Conservation (phyloP, 2,888 invertebrate species). For the Rhynchonema sp. region DNA sequence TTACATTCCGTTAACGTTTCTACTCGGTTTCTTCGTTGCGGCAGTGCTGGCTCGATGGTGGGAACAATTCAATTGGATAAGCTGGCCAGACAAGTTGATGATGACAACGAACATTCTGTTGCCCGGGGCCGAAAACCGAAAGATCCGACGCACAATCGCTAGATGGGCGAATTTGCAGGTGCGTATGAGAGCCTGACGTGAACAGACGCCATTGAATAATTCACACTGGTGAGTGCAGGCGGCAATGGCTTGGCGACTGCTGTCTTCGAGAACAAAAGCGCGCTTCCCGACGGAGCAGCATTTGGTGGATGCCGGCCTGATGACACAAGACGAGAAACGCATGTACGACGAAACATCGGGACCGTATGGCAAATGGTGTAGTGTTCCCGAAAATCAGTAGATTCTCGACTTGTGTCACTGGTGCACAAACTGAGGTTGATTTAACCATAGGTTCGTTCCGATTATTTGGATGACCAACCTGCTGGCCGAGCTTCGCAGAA, state of each 20-base stretch:
- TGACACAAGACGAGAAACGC: conserved; percentile 31
- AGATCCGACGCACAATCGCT: not conserved
- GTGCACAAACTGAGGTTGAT: no score
- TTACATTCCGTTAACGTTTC: not conserved
- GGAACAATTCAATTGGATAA: conserved; percentile 19
- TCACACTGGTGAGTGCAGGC: conserved; percentile 14
- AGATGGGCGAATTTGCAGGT: not conserved
- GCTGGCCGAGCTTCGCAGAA: not conserved
- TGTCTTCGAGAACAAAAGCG: conserved; percentile 28
- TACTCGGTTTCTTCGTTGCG: not conserved
- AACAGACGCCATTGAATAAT: no score
- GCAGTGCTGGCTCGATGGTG: conserved; percentile 14
- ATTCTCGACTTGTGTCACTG: no score
- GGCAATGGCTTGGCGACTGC: conserved; percentile 24
- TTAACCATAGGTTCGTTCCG: no score
- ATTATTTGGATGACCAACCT: not conserved
- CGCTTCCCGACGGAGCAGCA: conserved; percentile 35
- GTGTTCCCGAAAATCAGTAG: no score
- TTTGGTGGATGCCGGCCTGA: conserved; percentile 33
- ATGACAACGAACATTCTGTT: conserved; percentile 2
- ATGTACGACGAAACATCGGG: conserved; percentile 31
- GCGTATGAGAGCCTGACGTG: no score
- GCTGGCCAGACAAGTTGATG: conserved; percentile 19
- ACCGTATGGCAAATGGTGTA: conserved; percentile 36
- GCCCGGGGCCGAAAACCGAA: not conserved